A percentile compares a stretch with the other conserved stretches of the same genome.
These are phyloP conservation scores for Plectrocnemia conspersa DNA, from an alignment of 1,140 invertebrate genomes.

Conservation along the genomic window DNA sequence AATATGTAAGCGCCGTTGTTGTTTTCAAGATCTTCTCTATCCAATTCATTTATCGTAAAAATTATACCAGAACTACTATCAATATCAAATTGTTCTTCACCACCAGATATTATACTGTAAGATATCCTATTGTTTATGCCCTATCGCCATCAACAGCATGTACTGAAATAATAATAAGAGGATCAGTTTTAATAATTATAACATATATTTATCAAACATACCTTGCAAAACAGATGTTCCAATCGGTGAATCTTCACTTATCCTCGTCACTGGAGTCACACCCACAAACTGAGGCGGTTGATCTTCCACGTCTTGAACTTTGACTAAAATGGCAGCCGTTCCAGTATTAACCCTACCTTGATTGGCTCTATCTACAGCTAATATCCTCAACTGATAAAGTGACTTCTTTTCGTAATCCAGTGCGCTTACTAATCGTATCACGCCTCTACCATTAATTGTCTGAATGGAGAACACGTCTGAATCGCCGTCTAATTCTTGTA, in stretches of 20 bases:
- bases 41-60: constrained; percentile 69
- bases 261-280: constrained; percentile 78
- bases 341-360: constrained; percentile 72
- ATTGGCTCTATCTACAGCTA: constrained; percentile 82
- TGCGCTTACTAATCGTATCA: constrained; percentile 68
- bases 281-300: constrained; percentile 85
- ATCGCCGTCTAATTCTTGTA: constrained; percentile 76
- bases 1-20: constrained; percentile 84
- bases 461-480: constrained; percentile 74
- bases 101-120: constrained; percentile 74
- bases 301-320: constrained; percentile 85
- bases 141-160: constrained; percentile 87
- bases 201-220: constrained; percentile 3
- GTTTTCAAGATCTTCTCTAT: constrained; percentile 75
- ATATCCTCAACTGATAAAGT: constrained; percentile 77
- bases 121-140: constrained; percentile 84
- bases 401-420: constrained; percentile 87
- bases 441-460: constrained; percentile 83
- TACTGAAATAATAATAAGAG: constrained; percentile 53
- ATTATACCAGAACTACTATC: constrained; percentile 75
- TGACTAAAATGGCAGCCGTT: constrained; percentile 80
- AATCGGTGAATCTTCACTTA: constrained; percentile 77
- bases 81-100: constrained; percentile 68
- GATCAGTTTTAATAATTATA: background rate
- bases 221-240: constrained; percentile 76